Evolutionary conservation across 1,140 invertebrate genomes (phyloP).

Genomic region (Pseudobourletiella spinata): DNA sequence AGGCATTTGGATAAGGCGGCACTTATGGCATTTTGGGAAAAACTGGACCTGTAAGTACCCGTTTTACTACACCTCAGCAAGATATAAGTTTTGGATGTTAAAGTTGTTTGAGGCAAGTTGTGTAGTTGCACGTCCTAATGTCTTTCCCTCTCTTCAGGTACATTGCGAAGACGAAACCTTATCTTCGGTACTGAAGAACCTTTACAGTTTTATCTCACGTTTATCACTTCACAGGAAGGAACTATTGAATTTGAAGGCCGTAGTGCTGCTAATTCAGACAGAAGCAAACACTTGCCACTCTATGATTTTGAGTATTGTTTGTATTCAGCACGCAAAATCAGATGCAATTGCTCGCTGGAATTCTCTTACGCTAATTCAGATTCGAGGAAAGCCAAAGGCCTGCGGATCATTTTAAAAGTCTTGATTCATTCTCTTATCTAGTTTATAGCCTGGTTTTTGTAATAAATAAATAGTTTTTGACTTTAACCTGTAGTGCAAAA

Average conservation of each 20-base stretch:
- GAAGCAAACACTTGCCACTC: not conserved
- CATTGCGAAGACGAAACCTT: conserved; percentile 86
- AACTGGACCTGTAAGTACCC: conserved; percentile 70
- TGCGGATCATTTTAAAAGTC: too few species aligned
- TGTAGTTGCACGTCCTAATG: not conserved
- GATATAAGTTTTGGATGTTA: not conserved
- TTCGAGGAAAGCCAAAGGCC: too few species aligned
- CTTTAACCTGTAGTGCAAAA: too few species aligned
- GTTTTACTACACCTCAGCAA: not conserved
- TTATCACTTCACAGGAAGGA: not conserved
- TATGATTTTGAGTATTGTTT: not conserved
- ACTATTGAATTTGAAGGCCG: not conserved
- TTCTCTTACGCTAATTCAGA: too few species aligned
- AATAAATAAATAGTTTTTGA: too few species aligned
- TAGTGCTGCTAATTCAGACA: not conserved
- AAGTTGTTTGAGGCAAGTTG: not conserved
- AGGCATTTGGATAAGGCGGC: conserved; percentile 92
- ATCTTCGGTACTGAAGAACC: conserved; percentile 61
- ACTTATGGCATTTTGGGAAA: conserved; percentile 94
- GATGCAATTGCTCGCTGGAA: too few species aligned
- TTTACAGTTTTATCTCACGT: not conserved
- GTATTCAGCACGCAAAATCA: not conserved
- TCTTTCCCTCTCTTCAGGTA: conserved; percentile 55
- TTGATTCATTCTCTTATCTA: too few species aligned
- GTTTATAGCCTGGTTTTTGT: too few species aligned